phyloP scores from a whole-genome alignment of 2,888 invertebrate species.

The Epinotia brunnichana region DNA sequence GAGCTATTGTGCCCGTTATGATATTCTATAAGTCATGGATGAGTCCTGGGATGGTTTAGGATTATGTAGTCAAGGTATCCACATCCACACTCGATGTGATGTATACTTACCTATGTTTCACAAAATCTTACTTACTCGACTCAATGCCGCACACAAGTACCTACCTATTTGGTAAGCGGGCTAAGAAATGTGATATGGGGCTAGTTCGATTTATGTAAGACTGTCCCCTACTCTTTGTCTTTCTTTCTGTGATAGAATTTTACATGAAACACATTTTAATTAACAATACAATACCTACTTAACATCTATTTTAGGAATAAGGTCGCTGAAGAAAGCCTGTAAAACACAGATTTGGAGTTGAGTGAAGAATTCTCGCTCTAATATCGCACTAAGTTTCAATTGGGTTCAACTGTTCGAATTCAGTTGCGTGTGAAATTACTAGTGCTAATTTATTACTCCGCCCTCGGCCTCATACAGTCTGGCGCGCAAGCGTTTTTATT shows the following conservation, averaged over 20 bases:
- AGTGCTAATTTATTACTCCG: slow-evolving; percentile 35
- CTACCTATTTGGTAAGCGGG: too few relatives aligned
- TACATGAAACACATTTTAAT: too few relatives aligned
- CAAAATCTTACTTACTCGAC: too few relatives aligned
- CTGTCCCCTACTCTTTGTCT: too few relatives aligned
- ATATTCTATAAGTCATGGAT: neutral
- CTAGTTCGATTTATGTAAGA: too few relatives aligned
- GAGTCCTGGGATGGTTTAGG: too few relatives aligned
- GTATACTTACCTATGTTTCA: too few relatives aligned
- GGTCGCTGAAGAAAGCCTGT: neutral
- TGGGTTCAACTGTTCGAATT: slow-evolving; percentile 33
- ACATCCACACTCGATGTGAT: too few relatives aligned
- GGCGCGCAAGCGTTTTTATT: slow-evolving; percentile 10
- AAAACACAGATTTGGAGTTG: slow-evolving; percentile 1
- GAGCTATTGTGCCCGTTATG: neutral
- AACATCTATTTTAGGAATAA: neutral
- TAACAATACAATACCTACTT: neutral
- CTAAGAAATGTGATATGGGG: too few relatives aligned
- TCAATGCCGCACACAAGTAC: too few relatives aligned
- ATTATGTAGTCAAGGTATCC: too few relatives aligned
- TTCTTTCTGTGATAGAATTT: too few relatives aligned
- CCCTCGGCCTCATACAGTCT: slow-evolving; percentile 11
- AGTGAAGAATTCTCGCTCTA: slow-evolving; percentile 17
- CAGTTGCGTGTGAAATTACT: slow-evolving; percentile 43
- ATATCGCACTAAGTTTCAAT: slow-evolving; percentile 38